Conservation (phyloP, 23 tunicate species). For the Styela plicata region DNA sequence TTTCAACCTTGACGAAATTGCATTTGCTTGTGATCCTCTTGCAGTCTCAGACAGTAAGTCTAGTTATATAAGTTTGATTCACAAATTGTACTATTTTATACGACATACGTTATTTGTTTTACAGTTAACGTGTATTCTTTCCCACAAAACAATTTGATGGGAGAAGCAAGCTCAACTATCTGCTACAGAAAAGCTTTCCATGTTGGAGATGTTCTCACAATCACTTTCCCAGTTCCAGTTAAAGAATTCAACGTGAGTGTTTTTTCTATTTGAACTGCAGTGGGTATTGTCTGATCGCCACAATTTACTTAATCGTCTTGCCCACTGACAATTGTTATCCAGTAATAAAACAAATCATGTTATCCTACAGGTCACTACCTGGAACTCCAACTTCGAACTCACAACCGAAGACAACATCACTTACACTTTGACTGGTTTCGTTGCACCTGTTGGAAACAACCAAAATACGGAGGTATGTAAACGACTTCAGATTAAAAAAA, state of each 20-base stretch:
- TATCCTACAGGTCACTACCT: conserved; percentile 15
- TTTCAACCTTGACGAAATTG: conserved; percentile 3
- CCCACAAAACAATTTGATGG: conserved; percentile 32
- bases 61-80: background rate
- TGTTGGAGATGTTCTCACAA: conserved; percentile 19
- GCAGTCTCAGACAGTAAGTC: conserved; percentile 15
- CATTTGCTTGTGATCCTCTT: conserved; percentile 3
- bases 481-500: too few species aligned
- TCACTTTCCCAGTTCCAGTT: conserved; percentile 25
- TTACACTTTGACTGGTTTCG: conserved; percentile 13
- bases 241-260: conserved; percentile 17
- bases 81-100: background rate
- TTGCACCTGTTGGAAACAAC: background rate
- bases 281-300: too few species aligned
- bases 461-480: conserved; percentile 20
- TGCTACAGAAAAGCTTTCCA: conserved; percentile 27
- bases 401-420: background rate
- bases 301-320: too few species aligned
- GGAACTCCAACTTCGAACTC: conserved; percentile 4
- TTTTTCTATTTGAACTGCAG: too few species aligned
- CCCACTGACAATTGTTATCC: too few species aligned
- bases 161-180: conserved; percentile 7
- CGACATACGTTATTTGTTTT: background rate
- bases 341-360: background rate
- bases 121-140: conserved; percentile 26